Conservation (phyloP, 2,797 vertebrate species). For the Synanceia verrucosa region DNA sequence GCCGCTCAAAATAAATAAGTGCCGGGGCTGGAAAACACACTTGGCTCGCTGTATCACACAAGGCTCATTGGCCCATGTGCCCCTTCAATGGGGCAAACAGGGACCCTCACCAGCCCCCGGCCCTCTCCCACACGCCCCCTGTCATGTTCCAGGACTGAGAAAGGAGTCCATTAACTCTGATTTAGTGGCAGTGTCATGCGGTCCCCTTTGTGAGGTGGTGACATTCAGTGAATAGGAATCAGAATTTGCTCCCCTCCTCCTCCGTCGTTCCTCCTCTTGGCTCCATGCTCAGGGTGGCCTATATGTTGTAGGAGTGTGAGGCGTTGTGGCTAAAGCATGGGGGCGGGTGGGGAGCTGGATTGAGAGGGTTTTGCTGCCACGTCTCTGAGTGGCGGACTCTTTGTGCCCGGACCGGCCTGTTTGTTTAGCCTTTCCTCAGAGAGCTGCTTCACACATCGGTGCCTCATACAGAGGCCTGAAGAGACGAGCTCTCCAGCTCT, state of each 20-base stretch:
- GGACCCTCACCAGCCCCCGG: slow-evolving; percentile 56
- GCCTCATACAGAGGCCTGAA: slow-evolving; percentile 29
- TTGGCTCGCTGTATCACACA: slow-evolving; percentile 55
- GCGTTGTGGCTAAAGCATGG: slow-evolving; percentile 32
- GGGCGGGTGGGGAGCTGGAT: slow-evolving; percentile 33
- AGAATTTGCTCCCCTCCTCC: slow-evolving; percentile 67
- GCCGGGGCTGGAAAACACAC: slow-evolving; percentile 42
- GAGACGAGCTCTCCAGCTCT: slow-evolving; percentile 16
- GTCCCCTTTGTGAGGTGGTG: slow-evolving; percentile 80
- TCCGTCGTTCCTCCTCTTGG: slow-evolving; percentile 57
- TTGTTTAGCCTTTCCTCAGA: slow-evolving; percentile 79
- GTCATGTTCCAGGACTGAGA: slow-evolving; percentile 80
- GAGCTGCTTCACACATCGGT: slow-evolving; percentile 67
- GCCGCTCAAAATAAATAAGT: slow-evolving; percentile 47
- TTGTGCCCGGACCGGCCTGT: slow-evolving; percentile 78
- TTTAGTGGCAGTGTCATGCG: slow-evolving; percentile 82
- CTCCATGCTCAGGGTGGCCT: slow-evolving; percentile 39
- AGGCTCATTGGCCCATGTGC: slow-evolving; percentile 70
- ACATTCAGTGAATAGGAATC: slow-evolving; percentile 83
- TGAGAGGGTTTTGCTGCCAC: slow-evolving; percentile 75
- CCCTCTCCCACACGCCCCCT: slow-evolving; percentile 72
- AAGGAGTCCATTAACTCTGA: slow-evolving; percentile 86
- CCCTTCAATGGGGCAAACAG: slow-evolving; percentile 66
- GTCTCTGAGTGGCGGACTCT: slow-evolving; percentile 75
- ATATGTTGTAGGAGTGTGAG: slow-evolving; percentile 52